A percentile compares a stretch with the other conserved stretches of the same genome.
Conservation (phyloP, 2,113 vertebrate genomes). For the Nannobrachium achirus region DNA sequence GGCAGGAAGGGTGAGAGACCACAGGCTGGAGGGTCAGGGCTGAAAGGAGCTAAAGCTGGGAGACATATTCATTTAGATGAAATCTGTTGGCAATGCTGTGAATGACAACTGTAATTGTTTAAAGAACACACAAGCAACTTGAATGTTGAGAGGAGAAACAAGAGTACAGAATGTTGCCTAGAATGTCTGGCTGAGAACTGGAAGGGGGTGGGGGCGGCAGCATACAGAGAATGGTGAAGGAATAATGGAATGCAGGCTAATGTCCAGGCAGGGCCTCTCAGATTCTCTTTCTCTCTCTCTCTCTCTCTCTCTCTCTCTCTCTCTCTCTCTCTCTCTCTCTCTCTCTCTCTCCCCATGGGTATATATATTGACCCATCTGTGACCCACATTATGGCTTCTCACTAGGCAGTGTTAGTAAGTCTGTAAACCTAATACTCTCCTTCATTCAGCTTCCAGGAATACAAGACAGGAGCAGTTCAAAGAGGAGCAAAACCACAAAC, state of each 20-base stretch:
- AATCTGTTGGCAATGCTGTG: too few relatives aligned
- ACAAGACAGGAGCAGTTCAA: not conserved
- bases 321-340: constrained; percentile 11
- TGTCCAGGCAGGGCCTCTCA: not conserved
- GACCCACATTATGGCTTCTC: constrained; percentile 64
- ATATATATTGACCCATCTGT: constrained; percentile 56
- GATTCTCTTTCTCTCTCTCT: not conserved
- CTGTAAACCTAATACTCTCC: constrained; percentile 53
- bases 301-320: not conserved
- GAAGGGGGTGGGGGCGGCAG: not conserved
- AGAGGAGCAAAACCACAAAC: not conserved
- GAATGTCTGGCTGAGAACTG: constrained; percentile 3
- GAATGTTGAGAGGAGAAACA: not conserved
- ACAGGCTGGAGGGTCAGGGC: too few relatives aligned
- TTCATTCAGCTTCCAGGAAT: constrained; percentile 52
- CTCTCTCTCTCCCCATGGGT: not conserved
- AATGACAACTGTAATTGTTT: too few relatives aligned
- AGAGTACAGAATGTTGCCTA: not conserved
- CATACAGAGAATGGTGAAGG: not conserved
- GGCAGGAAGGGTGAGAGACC: too few relatives aligned
- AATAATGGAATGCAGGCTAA: constrained; percentile 39
- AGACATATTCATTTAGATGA: too few relatives aligned
- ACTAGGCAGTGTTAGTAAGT: constrained; percentile 60
- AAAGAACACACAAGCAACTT: too few relatives aligned
- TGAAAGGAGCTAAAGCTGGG: too few relatives aligned